These are phyloP conservation scores for Chroicocephalus ridibundus DNA, from an alignment of 2,113 vertebrate species.

Conservation along the genomic window DNA sequence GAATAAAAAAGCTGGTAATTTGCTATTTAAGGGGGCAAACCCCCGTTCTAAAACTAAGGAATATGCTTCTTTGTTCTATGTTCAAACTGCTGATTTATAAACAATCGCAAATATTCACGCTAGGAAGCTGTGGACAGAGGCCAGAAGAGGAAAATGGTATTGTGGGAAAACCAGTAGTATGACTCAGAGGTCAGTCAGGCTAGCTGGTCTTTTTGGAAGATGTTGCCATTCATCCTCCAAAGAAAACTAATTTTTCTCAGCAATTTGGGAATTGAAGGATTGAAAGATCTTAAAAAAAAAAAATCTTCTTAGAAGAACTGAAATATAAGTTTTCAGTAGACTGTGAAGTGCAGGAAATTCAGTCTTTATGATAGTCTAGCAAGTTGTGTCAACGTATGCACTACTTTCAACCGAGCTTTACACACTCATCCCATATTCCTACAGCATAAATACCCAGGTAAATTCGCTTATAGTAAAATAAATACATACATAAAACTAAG, in stretches of 20 bases:
- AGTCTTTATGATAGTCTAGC: not conserved
- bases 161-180: not conserved
- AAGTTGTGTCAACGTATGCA: not conserved
- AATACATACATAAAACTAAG: not conserved
- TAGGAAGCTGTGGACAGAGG: not conserved
- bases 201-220: not conserved
- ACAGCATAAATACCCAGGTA: not conserved
- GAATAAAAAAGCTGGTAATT: not conserved
- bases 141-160: not conserved
- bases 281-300: not conserved
- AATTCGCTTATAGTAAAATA: not conserved
- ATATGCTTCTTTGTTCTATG: not conserved
- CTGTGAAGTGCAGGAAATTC: not conserved
- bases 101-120: not conserved
- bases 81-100: not conserved
- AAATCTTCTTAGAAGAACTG: not conserved
- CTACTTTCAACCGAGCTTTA: not conserved
- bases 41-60: not conserved
- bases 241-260: not conserved
- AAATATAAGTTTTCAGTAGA: not conserved
- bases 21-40: not conserved
- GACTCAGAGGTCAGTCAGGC: not conserved
- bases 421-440: not conserved
- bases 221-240: not conserved
- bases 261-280: not conserved